Evolutionary conservation across 2,888 invertebrate genomes (phyloP), one percentile per base, ranked within the genome.

Genomic region (Tineola bisselliella): DNA sequence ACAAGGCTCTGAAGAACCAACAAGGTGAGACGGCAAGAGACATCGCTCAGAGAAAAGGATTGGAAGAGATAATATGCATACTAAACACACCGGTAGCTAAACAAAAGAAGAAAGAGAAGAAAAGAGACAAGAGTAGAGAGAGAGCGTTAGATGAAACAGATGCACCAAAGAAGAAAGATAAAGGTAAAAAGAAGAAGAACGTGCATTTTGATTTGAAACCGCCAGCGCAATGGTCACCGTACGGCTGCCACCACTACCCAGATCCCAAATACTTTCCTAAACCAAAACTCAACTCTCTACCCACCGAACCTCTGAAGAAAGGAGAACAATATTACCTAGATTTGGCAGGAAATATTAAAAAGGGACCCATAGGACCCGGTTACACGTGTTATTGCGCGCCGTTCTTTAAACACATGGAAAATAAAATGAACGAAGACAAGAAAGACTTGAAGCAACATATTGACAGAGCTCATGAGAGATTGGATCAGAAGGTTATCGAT

Each of bases 281-380:
- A 65, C 95, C 96, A 12, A 93, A 94, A 69, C 82, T 96, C 64
- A 94, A 94, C 78, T 94, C 95, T 60, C 81, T 96, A 64, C 96
- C 96, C 65, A 90, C 93, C 75, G 95, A 96, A 76, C 96, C 96
- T 0, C 82, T 96, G 17, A 90, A 90, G 68, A 91, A 92, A 70
- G 98, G 97, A 63, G 96, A 97, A 80, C 97, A 97, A 77, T 98
- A 98, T 79, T 98, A 93, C 78, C 88, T 97, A 66, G 98, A 98
- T 77, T 88, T 98, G 66, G 97, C 96, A 12, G 98, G 98, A 1
- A 97, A 97, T 73, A 95, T 98, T 64, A 92, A 95, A 68, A 97
- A 98, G 83, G 97, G 97, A 0, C 97, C 97, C 0, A 92, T 97
- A n/a, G 97, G 97, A 0, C 93, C 95, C 1, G 96, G 96, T 0